phyloP scores from a whole-genome alignment of 2,797 vertebrate genomes.

The Cyclopterus lumpus region DNA sequence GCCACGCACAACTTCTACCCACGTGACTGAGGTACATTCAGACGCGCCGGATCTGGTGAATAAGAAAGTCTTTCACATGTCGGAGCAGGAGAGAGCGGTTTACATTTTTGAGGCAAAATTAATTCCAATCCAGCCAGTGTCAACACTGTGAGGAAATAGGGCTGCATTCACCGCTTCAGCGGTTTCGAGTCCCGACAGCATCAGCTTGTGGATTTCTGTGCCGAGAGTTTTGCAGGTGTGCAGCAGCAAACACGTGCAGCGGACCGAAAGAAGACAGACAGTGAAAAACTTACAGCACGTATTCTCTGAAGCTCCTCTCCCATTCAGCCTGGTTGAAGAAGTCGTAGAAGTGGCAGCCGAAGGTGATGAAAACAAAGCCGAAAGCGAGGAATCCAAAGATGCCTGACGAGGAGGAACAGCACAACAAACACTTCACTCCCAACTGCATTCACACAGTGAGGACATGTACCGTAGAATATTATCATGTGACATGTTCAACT shows the following conservation, averaged over 20 bases:
- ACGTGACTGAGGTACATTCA: constrained; percentile 37
- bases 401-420: constrained; percentile 76
- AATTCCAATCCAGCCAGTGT: constrained; percentile 56
- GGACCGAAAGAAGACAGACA: background rate
- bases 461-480: background rate
- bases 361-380: constrained; percentile 97
- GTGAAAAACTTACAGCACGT: constrained; percentile 90
- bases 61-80: constrained; percentile 44
- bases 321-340: constrained; percentile 99
- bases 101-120: constrained; percentile 66
- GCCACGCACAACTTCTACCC: background rate
- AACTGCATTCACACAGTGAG: background rate
- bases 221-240: constrained; percentile 14
- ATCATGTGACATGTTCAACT: background rate
- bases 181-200: constrained; percentile 49
- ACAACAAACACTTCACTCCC: background rate
- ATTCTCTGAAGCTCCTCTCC: constrained; percentile 98
- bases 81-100: constrained; percentile 38
- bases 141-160: constrained; percentile 59
- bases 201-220: constrained; percentile 51
- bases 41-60: constrained; percentile 16
- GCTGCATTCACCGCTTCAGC: constrained; percentile 47
- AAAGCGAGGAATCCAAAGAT: constrained; percentile 98
- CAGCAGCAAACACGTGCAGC: background rate
- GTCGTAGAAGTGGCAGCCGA: constrained; percentile 98